These are phyloP conservation scores for Dryoscopus gambensis DNA, from an alignment of 2,113 vertebrate species.

Conservation along the genomic window DNA sequence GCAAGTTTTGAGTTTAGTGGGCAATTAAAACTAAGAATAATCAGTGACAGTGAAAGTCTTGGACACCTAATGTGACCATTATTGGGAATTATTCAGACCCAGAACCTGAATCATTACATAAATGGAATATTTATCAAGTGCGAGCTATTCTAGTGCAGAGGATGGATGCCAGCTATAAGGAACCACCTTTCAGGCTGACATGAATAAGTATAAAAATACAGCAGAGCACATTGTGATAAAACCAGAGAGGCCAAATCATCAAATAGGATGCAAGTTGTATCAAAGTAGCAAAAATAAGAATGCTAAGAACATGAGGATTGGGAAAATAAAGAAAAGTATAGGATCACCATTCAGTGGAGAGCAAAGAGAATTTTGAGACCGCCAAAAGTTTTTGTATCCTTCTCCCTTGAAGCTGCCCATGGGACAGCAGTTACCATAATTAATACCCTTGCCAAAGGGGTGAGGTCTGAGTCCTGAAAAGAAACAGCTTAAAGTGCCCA, in stretches of 20 bases:
- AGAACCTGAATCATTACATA: neutral
- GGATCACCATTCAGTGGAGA: neutral
- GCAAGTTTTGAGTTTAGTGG: neutral
- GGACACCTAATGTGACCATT: neutral
- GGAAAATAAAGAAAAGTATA: neutral
- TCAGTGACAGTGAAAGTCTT: neutral
- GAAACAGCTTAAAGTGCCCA: neutral
- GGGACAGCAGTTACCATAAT: neutral
- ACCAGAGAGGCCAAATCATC: neutral
- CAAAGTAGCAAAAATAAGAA: neutral
- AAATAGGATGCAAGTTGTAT: neutral
- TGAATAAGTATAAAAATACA: neutral
- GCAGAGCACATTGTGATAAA: neutral
- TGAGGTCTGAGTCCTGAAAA: neutral
- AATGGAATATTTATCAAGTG: neutral
- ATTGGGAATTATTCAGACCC: neutral
- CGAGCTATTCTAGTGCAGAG: neutral
- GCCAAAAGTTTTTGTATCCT: neutral
- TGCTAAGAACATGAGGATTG: neutral
- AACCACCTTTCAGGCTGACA: neutral
- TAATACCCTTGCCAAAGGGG: neutral
- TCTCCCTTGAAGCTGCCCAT: neutral
- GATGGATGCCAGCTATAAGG: neutral
- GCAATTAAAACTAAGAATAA: neutral
- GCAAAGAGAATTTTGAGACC: neutral